phyloP scores from a whole-genome alignment of 2,888 invertebrate species.

The Drosophila cognata region DNA sequence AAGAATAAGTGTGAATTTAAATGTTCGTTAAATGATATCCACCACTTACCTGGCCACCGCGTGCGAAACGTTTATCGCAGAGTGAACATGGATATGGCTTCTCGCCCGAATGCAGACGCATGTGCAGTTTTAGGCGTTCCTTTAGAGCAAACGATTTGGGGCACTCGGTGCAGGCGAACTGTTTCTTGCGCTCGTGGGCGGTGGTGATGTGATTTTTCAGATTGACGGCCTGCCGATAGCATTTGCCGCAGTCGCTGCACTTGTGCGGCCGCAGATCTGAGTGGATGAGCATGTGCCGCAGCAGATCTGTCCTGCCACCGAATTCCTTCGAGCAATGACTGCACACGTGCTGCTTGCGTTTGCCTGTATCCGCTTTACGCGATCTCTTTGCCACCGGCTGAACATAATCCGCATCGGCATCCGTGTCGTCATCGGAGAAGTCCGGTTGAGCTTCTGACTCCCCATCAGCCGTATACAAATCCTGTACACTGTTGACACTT shows the following conservation, averaged over 20 bases:
- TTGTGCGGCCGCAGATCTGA: constrained; percentile 88
- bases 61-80: constrained; percentile 89
- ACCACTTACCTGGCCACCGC: constrained; percentile 89
- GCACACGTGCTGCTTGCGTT: constrained; percentile 86
- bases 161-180: constrained; percentile 90
- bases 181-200: constrained; percentile 81
- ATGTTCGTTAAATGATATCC: neutral
- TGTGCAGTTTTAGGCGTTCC: constrained; percentile 90
- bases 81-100: constrained; percentile 88
- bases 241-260: constrained; percentile 88
- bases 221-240: constrained; percentile 88
- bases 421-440: constrained; percentile 41
- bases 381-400: constrained; percentile 52
- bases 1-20: neutral
- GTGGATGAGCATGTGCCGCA: constrained; percentile 89
- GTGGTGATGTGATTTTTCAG: constrained; percentile 87
- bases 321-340: constrained; percentile 88
- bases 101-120: constrained; percentile 90
- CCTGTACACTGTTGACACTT: constrained; percentile 62
- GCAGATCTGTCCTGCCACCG: constrained; percentile 88
- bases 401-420: constrained; percentile 54
- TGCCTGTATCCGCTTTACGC: constrained; percentile 34
- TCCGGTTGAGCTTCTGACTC: constrained; percentile 36
- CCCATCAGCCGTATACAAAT: constrained; percentile 30
- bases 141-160: constrained; percentile 91